Evolutionary conservation across 2,888 invertebrate species (phyloP), one percentile per base, ranked within the genome.

Genomic region (Acheta domesticus): DNA sequence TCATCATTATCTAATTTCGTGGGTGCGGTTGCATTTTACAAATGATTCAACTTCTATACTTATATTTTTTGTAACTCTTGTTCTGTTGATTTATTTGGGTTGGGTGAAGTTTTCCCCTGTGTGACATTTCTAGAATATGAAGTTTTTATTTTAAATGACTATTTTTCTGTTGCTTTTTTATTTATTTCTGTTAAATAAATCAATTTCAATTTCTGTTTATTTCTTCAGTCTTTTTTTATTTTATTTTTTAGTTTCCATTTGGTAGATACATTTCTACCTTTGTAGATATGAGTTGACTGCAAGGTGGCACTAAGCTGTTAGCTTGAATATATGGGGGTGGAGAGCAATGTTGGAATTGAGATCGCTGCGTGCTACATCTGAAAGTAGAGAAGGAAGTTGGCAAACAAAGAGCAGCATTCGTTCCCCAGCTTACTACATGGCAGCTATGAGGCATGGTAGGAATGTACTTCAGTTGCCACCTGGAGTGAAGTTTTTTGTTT

Each of bases 391-490:
- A 36, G 73, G 76, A 74, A 79, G 75, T 79, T 78, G 82, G 80
- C 79, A 81, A 78, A 73, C 79, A 74, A 81, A 80, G 79, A 79
- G 75, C 78, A 77, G 74, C 78, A 80, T 81, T 79, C 80, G 81
- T 19, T 79, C 81, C 76, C 79, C 80, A 77, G 79, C 80, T 49
- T 80, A 81, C 74, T 88, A 88, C 87, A 88, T 88, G 88, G 88
- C 88, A 85, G 88, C 87, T 84, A 88, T 88, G 87, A 87, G 88
- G 86, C 88, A 88, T 86, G 88, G 88, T 88, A 87, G 84, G 87
- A 77, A 12, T 21, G 36, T 5, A 36, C 36, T 36, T 62, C 62
- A 19, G 62, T 36, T 36, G 36, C 36, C 36, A 36, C 36, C 36
- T 36, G 4, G 36, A 36, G 36, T 36, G 36, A 36, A 36, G 36